Conservation (phyloP, 1,140 invertebrate species). For the Atta colombica region DNA sequence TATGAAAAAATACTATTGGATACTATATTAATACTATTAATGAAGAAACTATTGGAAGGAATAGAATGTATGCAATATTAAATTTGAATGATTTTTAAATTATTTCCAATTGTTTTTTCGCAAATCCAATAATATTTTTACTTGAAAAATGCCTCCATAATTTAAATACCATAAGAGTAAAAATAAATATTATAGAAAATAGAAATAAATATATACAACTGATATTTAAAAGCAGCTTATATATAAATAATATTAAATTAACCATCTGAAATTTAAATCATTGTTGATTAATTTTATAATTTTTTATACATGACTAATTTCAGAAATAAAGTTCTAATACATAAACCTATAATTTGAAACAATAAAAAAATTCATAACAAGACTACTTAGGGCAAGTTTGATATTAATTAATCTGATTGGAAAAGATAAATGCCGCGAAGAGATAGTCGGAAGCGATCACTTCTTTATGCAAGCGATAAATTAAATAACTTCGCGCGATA, state of each 20-base stretch:
- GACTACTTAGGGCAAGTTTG: background rate
- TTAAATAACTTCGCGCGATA: background rate
- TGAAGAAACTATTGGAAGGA: too few relatives aligned
- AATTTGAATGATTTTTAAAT: too few relatives aligned
- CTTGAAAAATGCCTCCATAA: background rate
- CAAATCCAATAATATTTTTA: too few relatives aligned
- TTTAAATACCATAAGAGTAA: background rate
- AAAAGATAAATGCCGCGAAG: background rate
- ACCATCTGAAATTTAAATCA: background rate
- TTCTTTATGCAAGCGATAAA: background rate
- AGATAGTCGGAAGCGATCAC: background rate
- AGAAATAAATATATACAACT: background rate
- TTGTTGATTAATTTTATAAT: background rate
- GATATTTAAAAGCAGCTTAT: background rate
- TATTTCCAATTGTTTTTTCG: too few relatives aligned
- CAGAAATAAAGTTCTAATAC: conserved; percentile 1
- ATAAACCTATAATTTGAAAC: background rate
- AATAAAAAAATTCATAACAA: background rate
- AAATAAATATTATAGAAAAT: background rate
- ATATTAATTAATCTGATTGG: background rate
- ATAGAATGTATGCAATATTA: too few relatives aligned
- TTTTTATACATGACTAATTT: background rate
- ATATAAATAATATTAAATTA: background rate
- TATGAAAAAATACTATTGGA: too few relatives aligned
- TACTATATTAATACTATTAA: too few relatives aligned